A percentile compares a stretch with the other conserved stretches of the same genome.
phyloP scores from a whole-genome alignment of 2,888 invertebrate species.

The Autographa gamma region DNA sequence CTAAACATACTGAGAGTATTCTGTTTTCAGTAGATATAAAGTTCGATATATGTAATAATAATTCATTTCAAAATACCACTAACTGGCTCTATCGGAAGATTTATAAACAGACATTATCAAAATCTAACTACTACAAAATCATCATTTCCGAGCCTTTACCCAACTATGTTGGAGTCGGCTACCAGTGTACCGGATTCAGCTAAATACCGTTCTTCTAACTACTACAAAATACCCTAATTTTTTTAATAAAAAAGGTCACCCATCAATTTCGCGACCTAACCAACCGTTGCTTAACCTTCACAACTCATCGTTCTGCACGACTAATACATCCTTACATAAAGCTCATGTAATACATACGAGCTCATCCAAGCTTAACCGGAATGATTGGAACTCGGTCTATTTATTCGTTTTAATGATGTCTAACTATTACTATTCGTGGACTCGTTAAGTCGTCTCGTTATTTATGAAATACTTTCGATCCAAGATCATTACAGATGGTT shows the following conservation, averaged over 20 bases:
- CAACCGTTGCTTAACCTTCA: not conserved
- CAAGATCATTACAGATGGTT: constrained; percentile 34
- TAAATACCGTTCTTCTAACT: no score
- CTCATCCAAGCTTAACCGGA: not conserved
- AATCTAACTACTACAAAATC: no score
- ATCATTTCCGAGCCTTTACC: no score
- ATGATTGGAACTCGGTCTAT: constrained; percentile 34
- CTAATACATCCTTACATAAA: not conserved
- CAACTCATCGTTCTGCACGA: not conserved
- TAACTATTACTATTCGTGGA: constrained; percentile 35
- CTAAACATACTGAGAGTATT: no score
- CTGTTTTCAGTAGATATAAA: no score
- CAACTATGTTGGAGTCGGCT: no score
- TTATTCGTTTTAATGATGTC: constrained; percentile 53
- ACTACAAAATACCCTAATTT: no score
- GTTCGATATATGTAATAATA: no score
- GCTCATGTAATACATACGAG: not conserved
- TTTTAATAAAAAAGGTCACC: not conserved
- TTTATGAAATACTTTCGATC: constrained; percentile 66
- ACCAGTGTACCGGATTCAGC: no score
- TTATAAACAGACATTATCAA: no score
- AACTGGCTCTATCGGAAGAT: no score
- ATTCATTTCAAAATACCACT: no score
- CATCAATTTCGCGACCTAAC: not conserved
- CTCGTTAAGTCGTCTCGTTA: constrained; percentile 67